Percentiles rank a stretch among this genome's conserved stretches.
phyloP scores from a whole-genome alignment of 2,888 invertebrate genomes.

The Scaeva pyrastri region DNA sequence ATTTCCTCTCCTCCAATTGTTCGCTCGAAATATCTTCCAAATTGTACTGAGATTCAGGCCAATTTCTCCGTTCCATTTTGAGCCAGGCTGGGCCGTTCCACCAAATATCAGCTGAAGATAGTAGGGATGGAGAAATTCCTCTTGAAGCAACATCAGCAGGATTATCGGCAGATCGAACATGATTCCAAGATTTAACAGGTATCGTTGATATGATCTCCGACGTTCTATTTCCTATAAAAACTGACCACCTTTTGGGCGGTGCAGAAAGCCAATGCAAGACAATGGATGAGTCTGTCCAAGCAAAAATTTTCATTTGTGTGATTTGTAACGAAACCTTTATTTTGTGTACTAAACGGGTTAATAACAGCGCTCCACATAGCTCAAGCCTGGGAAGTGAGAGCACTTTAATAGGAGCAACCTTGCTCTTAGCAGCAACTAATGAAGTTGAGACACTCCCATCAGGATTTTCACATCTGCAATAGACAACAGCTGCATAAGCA shows the following conservation, averaged over 20 bases:
- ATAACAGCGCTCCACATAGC: conserved; percentile 9
- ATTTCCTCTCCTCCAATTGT: not conserved
- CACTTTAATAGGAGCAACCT: conserved; percentile 5
- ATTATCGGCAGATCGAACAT: conserved; percentile 40
- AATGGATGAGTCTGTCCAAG: conserved; percentile 34
- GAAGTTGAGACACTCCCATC: not conserved
- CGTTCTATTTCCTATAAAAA: conserved; percentile 25
- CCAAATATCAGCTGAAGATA: conserved; percentile 11
- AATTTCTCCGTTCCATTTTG: not conserved
- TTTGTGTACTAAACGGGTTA: conserved; percentile 22
- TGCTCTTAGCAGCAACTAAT: conserved; percentile 4
- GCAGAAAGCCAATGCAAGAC: conserved; percentile 30
- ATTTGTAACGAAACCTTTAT: conserved; percentile 16
- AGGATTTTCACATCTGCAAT: conserved; percentile 9
- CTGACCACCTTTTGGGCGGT: conserved; percentile 33
- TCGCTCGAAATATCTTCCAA: not conserved
- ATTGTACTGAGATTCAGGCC: not conserved
- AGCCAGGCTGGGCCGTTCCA: conserved; percentile 40
- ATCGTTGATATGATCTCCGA: conserved; percentile 59
- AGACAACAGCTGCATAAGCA: conserved; percentile 15
- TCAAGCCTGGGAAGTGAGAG: conserved; percentile 7
- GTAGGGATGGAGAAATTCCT: conserved; percentile 30
- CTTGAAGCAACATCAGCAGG: conserved; percentile 54
- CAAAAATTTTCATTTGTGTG: not conserved
- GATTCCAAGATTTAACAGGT: conserved; percentile 25